Base-by-base conservation (phyloP, 2,888 invertebrate genomes). In the Tupiocoris notatus region DNA sequence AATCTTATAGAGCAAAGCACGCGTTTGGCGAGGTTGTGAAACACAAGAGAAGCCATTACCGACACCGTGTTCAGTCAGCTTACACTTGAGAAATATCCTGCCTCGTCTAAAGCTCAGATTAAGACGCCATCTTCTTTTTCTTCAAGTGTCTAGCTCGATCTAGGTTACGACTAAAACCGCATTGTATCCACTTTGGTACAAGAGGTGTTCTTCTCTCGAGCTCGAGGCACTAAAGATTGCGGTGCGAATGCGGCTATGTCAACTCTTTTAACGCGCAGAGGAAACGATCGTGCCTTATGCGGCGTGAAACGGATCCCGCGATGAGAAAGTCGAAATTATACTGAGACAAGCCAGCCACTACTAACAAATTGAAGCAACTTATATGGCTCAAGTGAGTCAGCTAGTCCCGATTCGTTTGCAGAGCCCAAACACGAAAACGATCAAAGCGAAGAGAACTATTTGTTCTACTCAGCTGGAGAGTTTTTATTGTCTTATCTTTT, bases 301-400 rank as follows among this genome's bases (percentile, higher is more conserved):
- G 65, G 65, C 39, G 65, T 65, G 65, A 65, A 65, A 65, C 25
- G 65, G 39, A 65, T 25, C 25, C 65, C 25, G 65, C 65, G 25
- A 9, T 39, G 39, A 39, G 65, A 65, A 65, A 65, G 65, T 65
- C 25, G 65, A 39, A 65, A 24, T 65, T 65, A 24, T 25, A 20
- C n/a, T n/a, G n/a, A n/a, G n/a, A n/a, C n/a, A n/a, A n/a, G n/a
- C n/a, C n/a, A n/a, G n/a, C n/a, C n/a, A n/a, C n/a, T n/a, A n/a
- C n/a, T n/a, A n/a, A n/a, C n/a, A n/a, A n/a, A n/a, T n/a, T n/a
- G n/a, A n/a, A n/a, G n/a, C n/a, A n/a, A n/a, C n/a, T n/a, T n/a
- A n/a, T n/a, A n/a, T n/a, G n/a, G n/a, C n/a, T n/a, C n/a, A n/a
- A n/a, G n/a, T n/a, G n/a, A n/a, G n/a, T n/a, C n/a, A n/a, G n/a